A percentile compares a stretch with the other conserved stretches of the same genome.
Evolutionary conservation across 2,113 vertebrate genomes (phyloP).

Genomic region (Alligator mississippiensis): DNA sequence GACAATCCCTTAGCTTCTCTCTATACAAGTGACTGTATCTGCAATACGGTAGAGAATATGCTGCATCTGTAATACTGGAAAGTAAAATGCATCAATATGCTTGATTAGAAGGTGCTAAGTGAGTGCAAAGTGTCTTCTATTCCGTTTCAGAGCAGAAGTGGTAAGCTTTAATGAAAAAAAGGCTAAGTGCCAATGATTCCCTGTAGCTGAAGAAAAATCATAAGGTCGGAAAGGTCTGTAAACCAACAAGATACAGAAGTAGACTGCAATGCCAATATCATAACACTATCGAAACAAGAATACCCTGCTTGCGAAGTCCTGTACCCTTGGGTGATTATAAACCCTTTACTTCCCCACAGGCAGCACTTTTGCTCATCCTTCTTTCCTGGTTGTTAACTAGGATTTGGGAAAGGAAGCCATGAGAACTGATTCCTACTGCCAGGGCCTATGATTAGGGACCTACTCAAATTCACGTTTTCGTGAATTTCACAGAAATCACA

Average conservation of each 20-base stretch:
- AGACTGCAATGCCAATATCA: neutral
- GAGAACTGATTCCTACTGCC: neutral
- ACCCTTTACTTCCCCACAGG: neutral
- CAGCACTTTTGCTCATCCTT: neutral
- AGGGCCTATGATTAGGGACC: neutral
- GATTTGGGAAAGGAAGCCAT: neutral
- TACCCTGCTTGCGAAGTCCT: neutral
- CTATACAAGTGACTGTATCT: neutral
- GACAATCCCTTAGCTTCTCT: slow-evolving; percentile 19
- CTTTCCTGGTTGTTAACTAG: neutral
- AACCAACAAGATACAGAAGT: neutral
- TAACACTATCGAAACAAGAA: neutral
- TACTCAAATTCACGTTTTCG: no score
- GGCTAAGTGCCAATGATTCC: neutral
- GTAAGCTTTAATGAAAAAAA: neutral
- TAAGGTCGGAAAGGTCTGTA: neutral
- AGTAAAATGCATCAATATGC: neutral
- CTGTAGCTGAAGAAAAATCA: neutral
- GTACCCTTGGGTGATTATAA: neutral
- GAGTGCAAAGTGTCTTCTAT: neutral
- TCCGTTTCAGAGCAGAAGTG: neutral
- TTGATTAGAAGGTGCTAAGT: neutral
- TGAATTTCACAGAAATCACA: no score
- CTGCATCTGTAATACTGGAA: no score
- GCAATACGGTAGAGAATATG: neutral